Percentiles rank a stretch among this genome's conserved stretches.
Conservation (phyloP, 1,140 invertebrate genomes). For the Neocloeon triangulifer region DNA sequence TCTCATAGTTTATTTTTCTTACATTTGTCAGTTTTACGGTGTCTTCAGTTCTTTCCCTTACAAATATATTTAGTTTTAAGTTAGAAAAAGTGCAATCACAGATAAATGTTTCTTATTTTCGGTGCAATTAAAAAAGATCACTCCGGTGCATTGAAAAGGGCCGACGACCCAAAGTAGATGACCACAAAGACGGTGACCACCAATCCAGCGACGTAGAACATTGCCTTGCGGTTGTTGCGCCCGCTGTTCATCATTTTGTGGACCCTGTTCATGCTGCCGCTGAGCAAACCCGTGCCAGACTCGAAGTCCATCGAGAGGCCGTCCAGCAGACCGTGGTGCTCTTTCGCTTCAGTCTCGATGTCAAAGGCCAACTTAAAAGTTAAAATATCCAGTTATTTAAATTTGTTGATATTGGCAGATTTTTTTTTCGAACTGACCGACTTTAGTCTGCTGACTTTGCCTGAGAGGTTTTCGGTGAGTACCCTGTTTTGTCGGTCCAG, state of each 20-base stretch:
- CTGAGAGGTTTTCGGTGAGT: not conserved
- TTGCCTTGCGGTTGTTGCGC: not conserved
- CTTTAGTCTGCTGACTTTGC: constrained; percentile 1
- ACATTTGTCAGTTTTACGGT: too few relatives aligned
- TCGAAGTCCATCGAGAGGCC: constrained; percentile 3
- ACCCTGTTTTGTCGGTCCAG: not conserved
- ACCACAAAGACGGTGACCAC: constrained; percentile 1
- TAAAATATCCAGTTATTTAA: too few relatives aligned
- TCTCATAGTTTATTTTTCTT: too few relatives aligned
- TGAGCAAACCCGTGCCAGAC: not conserved
- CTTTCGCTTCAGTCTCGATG: constrained; percentile 3
- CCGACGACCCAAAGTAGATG: not conserved
- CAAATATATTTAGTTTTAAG: too few relatives aligned
- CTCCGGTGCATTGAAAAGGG: not conserved
- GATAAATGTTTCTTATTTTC: too few relatives aligned
- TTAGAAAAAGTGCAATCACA: too few relatives aligned
- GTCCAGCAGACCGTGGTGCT: constrained; percentile 1
- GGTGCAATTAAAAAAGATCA: too few relatives aligned
- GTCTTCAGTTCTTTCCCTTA: too few relatives aligned
- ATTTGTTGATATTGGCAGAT: too few relatives aligned
- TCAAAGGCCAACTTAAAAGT: not conserved
- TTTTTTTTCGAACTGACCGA: too few relatives aligned
- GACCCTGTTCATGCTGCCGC: not conserved
- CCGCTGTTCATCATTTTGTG: not conserved
- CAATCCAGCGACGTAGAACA: not conserved